Base-by-base conservation (phyloP, 1,140 invertebrate genomes). In the Rhopalosiphum maidis region DNA sequence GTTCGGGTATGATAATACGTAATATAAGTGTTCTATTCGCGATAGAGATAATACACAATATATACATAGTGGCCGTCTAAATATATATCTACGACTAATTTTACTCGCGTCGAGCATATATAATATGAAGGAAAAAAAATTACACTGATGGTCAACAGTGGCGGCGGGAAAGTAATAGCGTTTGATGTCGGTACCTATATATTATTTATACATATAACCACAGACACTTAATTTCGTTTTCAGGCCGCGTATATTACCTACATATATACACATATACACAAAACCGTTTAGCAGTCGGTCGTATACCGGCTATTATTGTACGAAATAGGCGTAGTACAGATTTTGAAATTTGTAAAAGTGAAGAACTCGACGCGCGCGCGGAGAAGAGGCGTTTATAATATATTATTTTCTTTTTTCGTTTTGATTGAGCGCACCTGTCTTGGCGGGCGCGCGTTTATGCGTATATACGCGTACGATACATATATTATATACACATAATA, bases 271-370 rank as follows among this genome's bases (percentile, higher is more conserved):
- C 15, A 77, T 18, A 35, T 3, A 60, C n/a, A 77, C 60, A 18
- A 77, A 77, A 77, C 60, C 60, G 60, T 77, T 77, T 77, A 77
- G 60, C n/a, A 77, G 60, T 77, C 30, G 30, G 60, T n/a, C 60
- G 60, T 77, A 77, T n/a, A 77, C 60, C 60, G 60, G 30, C 60
- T 77, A 77, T 77, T 77, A 77, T 77, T 77, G 60, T 77, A 77
- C 30, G 30, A 77, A 77, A 77, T n/a, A 77, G 60, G 60, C 60
- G n/a, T 77, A 77, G 60, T 77, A 77, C 60, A 77, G 60, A 77
- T 77, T 77, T n/a, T 77, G 60, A 77, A 77, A 77, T 77, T n/a
- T 77, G 60, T 77, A 77, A 77, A 77, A 77, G 30, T n/a, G 60
- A 77, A 35, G 60, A 77, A 77, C 60, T 77, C 11, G 60, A n/a